Base-by-base conservation (phyloP, 2,797 vertebrate species). In the Cheirogaleus major region DNA sequence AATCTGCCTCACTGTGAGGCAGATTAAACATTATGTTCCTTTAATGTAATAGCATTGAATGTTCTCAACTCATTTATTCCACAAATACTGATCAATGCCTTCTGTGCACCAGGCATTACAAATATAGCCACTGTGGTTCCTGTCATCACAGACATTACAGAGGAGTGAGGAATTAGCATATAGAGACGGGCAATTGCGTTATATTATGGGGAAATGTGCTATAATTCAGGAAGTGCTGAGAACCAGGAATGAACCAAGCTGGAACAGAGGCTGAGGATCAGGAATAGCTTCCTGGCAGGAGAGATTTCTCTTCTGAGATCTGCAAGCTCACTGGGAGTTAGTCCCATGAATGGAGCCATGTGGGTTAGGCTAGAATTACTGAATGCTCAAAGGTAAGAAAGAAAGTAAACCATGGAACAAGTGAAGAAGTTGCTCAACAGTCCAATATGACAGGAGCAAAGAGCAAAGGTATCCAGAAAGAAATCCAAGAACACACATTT, bases 11-110 rank as follows among this genome's bases (percentile, higher is more conserved):
- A 69, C 35, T 55, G 50, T 23, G 32, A 48, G 38, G 15, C 45
- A 88, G 61, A 87, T 70, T 57, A 48, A 41, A 91, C 32, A 63
- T 48, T 43, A 22, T 27, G 41, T 63, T 15, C 83, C 52, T 88
- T 82, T 78, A 92, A 94, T 41, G 32, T n/a, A 72, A 83, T 25
- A 55, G 89, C 38, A 79, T 94, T 87, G 91, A 78, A 70, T 78
- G 63, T 76, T 78, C 83, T 84, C 85, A 89, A 90, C 27, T 55
- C 83, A 88, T 91, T 87, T 82, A 63, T 88, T 78, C 70, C 30
- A 55, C 57, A 55, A 88, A 79, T 4, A 48, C 55, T 78, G 27
- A 48, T 63, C 32, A 48, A 55, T 23, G 76, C 27, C 30, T 82
- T 87, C n/a, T 63, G 32, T 52, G 84, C 1, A 11, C 41, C 41